Conservation (phyloP, 2,113 vertebrate genomes). For the Condylura cristata region DNA sequence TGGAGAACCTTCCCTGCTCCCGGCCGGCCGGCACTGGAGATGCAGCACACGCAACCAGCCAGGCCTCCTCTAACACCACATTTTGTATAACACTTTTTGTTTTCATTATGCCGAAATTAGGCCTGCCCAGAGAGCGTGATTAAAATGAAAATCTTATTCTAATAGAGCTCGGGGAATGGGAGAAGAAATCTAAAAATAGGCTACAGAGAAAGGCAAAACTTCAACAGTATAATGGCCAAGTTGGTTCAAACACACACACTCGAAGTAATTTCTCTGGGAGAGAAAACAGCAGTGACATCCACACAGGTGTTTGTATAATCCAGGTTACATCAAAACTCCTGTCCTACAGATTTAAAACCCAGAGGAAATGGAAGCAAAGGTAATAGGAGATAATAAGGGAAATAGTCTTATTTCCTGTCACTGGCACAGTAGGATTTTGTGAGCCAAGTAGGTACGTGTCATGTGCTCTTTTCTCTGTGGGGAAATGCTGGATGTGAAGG, state of each 20-base stretch:
- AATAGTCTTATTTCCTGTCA: slow-evolving; percentile 44
- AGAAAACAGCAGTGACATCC: slow-evolving; percentile 47
- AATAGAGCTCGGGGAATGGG: slow-evolving; percentile 57
- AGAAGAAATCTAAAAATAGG: slow-evolving; percentile 77
- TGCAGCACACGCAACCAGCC: neutral
- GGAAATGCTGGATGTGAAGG: neutral
- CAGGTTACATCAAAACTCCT: slow-evolving; percentile 66
- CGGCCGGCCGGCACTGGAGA: neutral
- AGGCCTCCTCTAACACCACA: slow-evolving; percentile 63
- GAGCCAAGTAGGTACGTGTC: neutral
- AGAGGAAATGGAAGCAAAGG: slow-evolving; percentile 56
- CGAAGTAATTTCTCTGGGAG: slow-evolving; percentile 16
- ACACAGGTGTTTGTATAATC: slow-evolving; percentile 69
- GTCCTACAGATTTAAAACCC: slow-evolving; percentile 61
- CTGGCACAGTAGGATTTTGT: neutral
- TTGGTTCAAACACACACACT: slow-evolving; percentile 58
- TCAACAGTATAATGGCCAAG: slow-evolving; percentile 62
- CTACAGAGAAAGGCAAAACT: slow-evolving; percentile 35
- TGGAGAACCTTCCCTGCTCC: neutral
- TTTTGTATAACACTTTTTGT: slow-evolving; percentile 77
- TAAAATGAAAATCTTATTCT: slow-evolving; percentile 79
- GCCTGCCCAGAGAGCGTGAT: slow-evolving; percentile 76
- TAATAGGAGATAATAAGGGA: slow-evolving; percentile 57
- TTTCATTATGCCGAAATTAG: slow-evolving; percentile 79
- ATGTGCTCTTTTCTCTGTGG: slow-evolving; percentile 34